Conservation (phyloP, 1,140 invertebrate genomes). For the Charaxes varanes region DNA sequence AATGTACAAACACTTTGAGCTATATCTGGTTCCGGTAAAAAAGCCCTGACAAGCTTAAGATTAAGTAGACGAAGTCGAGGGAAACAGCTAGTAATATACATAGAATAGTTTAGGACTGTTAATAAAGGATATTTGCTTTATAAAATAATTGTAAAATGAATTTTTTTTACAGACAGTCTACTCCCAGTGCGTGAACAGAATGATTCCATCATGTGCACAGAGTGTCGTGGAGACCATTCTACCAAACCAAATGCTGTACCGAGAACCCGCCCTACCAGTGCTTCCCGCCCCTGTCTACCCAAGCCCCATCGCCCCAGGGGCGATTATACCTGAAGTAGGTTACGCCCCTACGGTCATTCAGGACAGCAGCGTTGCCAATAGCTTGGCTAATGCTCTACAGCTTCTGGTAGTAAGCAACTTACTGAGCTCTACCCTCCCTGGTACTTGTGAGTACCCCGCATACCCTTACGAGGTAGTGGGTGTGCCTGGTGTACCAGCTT, state of each 20-base stretch:
- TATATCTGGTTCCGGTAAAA: too few species aligned
- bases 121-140: too few species aligned
- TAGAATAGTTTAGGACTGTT: too few species aligned
- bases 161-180: constrained; percentile 28
- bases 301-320: constrained; percentile 13
- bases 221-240: constrained; percentile 33
- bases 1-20: too few species aligned
- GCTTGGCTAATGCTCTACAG: constrained; percentile 50
- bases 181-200: constrained; percentile 38
- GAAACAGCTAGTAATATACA: too few species aligned
- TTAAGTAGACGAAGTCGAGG: too few species aligned
- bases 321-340: constrained; percentile 20
- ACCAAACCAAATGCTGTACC: constrained; percentile 30
- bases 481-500: constrained; percentile 17
- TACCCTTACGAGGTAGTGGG: constrained; percentile 14
- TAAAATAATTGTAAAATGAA: too few species aligned
- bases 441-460: constrained; percentile 7
- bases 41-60: too few species aligned
- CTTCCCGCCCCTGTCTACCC: constrained; percentile 6
- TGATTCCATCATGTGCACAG: constrained; percentile 24
- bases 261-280: constrained; percentile 13
- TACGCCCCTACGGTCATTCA: constrained; percentile 46
- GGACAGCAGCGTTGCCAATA: constrained; percentile 52
- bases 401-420: constrained; percentile 55
- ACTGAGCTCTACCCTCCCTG: constrained; percentile 40